Conservation (phyloP, 2,113 vertebrate species). For the Heptranchias perlo region DNA sequence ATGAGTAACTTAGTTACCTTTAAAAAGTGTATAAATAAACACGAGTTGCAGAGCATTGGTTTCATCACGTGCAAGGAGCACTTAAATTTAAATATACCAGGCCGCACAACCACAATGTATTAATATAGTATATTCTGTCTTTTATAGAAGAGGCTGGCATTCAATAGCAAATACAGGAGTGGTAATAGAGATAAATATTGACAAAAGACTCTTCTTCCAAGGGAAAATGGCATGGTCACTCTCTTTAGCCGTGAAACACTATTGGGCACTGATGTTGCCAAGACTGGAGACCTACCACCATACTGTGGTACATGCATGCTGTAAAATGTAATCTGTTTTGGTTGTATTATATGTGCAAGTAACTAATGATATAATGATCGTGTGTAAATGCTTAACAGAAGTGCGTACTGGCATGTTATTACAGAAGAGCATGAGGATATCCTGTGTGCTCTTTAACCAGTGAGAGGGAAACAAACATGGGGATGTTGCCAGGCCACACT, state of each 20-base stretch:
- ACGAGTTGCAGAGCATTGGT: neutral
- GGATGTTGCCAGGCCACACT: neutral
- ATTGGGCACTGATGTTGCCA: neutral
- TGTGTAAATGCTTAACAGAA: neutral
- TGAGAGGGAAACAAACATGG: neutral
- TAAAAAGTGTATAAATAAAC: neutral
- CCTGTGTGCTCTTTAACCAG: neutral
- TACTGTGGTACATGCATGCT: neutral
- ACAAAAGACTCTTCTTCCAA: neutral
- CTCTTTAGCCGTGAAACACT: neutral
- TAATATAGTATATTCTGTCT: neutral
- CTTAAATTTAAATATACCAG: neutral
- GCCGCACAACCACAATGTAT: neutral
- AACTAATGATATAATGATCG: neutral
- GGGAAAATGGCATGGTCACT: neutral
- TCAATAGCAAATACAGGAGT: neutral
- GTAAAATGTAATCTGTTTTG: neutral
- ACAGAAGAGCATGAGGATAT: neutral
- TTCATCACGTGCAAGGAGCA: neutral
- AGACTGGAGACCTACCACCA: neutral
- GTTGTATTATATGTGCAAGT: neutral
- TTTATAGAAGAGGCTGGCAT: neutral
- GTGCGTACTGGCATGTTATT: neutral
- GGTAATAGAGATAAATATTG: neutral
- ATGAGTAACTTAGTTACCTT: neutral